Percentiles rank a stretch among this genome's conserved stretches.
phyloP scores from a whole-genome alignment of 2,113 vertebrate genomes.

The Apteryx mantelli region DNA sequence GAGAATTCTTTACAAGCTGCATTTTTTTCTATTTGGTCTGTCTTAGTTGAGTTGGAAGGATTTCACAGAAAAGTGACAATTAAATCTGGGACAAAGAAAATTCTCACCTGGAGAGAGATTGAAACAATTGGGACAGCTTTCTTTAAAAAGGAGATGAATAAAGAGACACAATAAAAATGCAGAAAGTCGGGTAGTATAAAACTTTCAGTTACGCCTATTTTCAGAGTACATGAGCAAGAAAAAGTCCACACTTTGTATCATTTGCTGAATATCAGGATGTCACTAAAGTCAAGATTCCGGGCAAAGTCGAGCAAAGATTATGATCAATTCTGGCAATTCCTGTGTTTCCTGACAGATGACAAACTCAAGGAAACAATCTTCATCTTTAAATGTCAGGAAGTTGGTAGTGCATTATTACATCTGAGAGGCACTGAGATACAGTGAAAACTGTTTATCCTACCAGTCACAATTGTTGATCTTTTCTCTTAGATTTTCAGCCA shows the following conservation, averaged over 20 bases:
- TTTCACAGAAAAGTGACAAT: not conserved
- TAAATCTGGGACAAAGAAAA: not conserved
- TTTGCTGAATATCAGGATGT: not conserved
- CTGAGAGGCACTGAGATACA: not conserved
- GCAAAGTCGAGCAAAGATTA: not conserved
- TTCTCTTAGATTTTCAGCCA: not conserved
- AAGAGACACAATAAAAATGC: not conserved
- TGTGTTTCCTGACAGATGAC: not conserved
- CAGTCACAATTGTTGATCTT: not conserved
- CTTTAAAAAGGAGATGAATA: not conserved
- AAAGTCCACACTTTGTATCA: not conserved
- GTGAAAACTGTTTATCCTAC: not conserved
- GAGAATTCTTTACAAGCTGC: not conserved
- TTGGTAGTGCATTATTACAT: not conserved
- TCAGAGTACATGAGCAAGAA: not conserved
- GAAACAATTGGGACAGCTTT: not conserved
- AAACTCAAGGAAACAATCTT: not conserved
- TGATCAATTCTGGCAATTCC: not conserved
- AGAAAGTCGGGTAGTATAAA: not conserved
- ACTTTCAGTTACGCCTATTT: not conserved
- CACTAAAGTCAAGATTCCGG: not conserved
- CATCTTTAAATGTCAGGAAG: not conserved
- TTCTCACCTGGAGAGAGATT: not conserved
- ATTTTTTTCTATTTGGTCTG: not conserved
- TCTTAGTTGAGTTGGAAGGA: not conserved